Percentiles rank a stretch among this genome's conserved stretches.
These are phyloP conservation scores for Megathymus violae DNA, from an alignment of 1,140 invertebrate species.

Conservation along the genomic window DNA sequence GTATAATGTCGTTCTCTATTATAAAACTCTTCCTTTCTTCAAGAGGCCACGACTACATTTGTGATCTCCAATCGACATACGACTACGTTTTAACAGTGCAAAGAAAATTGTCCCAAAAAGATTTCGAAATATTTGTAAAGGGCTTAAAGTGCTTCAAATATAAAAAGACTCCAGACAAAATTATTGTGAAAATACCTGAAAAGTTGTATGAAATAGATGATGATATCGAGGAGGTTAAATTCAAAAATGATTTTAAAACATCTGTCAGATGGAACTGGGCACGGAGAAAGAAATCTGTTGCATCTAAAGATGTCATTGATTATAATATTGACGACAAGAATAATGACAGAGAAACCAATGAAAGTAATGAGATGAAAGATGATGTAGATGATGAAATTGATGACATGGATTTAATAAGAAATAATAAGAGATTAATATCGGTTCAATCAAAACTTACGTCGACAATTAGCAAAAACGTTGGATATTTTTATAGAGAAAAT, in stretches of 20 bases:
- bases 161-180: slow-evolving; percentile 34
- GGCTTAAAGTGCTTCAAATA: slow-evolving; percentile 50
- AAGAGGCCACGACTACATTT: slow-evolving; percentile 55
- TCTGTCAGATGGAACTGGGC: slow-evolving; percentile 48
- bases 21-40: slow-evolving; percentile 55
- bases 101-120: slow-evolving; percentile 22
- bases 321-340: slow-evolving; percentile 16
- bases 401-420: not conserved
- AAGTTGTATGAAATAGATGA: slow-evolving; percentile 10
- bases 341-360: slow-evolving; percentile 32
- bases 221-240: slow-evolving; percentile 16
- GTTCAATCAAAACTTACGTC: not conserved
- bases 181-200: slow-evolving; percentile 36
- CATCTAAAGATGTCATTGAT: slow-evolving; percentile 2
- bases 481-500: slow-evolving; percentile 7
- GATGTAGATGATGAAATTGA: slow-evolving; percentile 1
- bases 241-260: slow-evolving; percentile 9
- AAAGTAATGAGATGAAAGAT: slow-evolving; percentile 13
- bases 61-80: slow-evolving; percentile 52
- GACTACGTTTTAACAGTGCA: slow-evolving; percentile 37
- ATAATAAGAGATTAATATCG: not conserved
- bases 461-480: not conserved
- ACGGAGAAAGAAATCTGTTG: slow-evolving; percentile 46
- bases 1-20: not conserved
- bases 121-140: slow-evolving; percentile 48